These are phyloP conservation scores for Hippasteria phrygiana DNA, from an alignment of 53 echinoderm and acorn worm species.

Conservation along the genomic window DNA sequence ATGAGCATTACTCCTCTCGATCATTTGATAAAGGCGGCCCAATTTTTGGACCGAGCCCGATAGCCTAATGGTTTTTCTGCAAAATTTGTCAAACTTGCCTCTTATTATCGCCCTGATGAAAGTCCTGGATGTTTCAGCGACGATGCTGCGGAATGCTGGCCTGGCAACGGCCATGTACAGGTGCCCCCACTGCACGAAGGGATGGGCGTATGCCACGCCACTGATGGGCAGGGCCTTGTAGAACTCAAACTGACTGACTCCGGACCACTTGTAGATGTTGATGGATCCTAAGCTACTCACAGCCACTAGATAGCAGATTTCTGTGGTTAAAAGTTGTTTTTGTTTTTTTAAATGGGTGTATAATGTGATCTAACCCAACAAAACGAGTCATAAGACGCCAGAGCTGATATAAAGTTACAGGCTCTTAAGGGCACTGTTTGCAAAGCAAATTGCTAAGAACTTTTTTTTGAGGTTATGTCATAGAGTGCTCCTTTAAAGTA, in stretches of 20 bases:
- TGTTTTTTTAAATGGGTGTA: no score
- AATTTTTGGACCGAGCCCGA: no score
- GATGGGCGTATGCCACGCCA: slow-evolving; percentile 40
- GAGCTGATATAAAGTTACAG: no score
- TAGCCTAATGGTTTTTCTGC: no score
- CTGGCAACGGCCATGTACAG: slow-evolving; percentile 63
- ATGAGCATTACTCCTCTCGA: no score
- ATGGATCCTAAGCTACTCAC: slow-evolving; percentile 28
- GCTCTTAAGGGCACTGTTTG: no score
- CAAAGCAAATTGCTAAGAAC: no score
- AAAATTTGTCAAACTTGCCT: slow-evolving; percentile 21
- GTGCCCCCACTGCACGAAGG: slow-evolving; percentile 53
- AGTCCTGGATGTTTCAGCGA: background rate
- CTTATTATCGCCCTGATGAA: slow-evolving; percentile 18
- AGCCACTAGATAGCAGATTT: slow-evolving; percentile 26
- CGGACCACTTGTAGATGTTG: slow-evolving; percentile 61
- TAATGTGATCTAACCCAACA: no score
- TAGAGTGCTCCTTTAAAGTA: no score
- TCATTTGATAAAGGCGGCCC: no score
- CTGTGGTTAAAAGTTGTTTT: background rate
- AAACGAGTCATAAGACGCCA: no score
- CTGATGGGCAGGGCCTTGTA: slow-evolving; percentile 28
- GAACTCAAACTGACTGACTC: slow-evolving; percentile 46
- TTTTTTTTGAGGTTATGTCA: no score
- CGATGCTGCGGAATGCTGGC: background rate